Percentiles rank a stretch among this genome's conserved stretches.
These are phyloP conservation scores for Leptopilina drosophilae DNA, from an alignment of 2,888 invertebrate species.

Conservation along the genomic window DNA sequence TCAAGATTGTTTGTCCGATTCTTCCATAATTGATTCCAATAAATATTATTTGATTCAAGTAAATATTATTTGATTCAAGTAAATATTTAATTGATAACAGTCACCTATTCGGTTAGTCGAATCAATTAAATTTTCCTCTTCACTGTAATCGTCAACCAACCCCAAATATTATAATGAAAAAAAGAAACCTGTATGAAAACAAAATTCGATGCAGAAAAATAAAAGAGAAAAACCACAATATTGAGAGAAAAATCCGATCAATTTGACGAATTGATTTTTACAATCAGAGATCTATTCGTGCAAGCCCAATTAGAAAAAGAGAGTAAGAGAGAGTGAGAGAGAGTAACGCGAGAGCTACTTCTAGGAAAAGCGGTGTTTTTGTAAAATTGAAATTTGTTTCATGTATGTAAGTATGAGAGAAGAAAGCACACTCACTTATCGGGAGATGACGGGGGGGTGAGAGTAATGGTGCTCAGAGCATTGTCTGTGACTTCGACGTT, in stretches of 20 bases:
- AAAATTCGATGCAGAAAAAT: no score
- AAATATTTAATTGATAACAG: no score
- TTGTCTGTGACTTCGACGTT: constrained; percentile 73
- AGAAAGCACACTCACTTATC: constrained; percentile 79
- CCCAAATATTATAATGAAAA: no score
- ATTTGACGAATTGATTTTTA: not conserved
- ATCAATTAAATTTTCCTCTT: no score
- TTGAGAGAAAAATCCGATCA: not conserved
- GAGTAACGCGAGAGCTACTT: constrained; percentile 12
- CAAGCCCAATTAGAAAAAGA: not conserved
- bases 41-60: no score
- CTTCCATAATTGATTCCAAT: no score
- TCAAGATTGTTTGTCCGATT: no score
- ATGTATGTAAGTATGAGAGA: constrained; percentile 50
- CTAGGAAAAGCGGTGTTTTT: constrained; percentile 25
- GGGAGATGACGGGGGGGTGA: constrained; percentile 82
- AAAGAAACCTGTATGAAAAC: no score
- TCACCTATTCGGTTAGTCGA: no score
- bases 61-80: no score
- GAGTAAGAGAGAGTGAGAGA: not conserved
- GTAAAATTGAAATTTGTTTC: constrained; percentile 43
- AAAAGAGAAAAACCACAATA: not conserved
- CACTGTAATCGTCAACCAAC: no score
- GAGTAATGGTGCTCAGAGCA: constrained; percentile 76
- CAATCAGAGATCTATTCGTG: not conserved